These are phyloP conservation scores for Neogale vison DNA, from an alignment of 2,113 vertebrate genomes.

Conservation along the genomic window DNA sequence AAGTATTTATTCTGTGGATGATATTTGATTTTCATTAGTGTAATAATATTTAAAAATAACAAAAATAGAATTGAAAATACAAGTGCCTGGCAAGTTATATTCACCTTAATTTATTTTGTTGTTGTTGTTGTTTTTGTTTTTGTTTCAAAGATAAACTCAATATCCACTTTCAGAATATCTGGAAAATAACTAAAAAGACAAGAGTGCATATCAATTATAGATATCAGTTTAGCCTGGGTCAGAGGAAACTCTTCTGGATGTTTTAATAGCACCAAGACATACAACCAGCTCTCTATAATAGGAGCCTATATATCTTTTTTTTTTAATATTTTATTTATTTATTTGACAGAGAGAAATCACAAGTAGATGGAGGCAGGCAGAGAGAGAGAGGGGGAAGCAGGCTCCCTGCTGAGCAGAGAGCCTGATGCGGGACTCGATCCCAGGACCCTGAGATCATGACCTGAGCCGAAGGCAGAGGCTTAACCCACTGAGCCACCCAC, in stretches of 20 bases:
- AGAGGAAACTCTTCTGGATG: not conserved
- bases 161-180: not conserved
- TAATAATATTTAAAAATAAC: not conserved
- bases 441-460: too few relatives aligned
- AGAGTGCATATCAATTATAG: not conserved
- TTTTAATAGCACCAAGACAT: too few relatives aligned
- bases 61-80: not conserved
- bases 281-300: fast-evolving
- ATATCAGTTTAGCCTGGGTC: not conserved
- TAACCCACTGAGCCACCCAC: too few relatives aligned
- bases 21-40: not conserved
- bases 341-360: too few relatives aligned
- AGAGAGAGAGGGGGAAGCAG: too few relatives aligned
- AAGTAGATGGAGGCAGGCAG: too few relatives aligned
- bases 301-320: too few relatives aligned
- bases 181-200: not conserved
- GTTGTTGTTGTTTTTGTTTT: too few relatives aligned
- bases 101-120: not conserved
- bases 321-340: too few relatives aligned
- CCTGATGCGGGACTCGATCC: too few relatives aligned
- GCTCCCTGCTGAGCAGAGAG: too few relatives aligned
- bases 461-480: too few relatives aligned
- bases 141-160: not conserved
- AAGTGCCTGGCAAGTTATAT: not conserved
- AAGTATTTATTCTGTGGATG: not conserved